A percentile compares a stretch with the other conserved stretches of the same genome.
These are phyloP conservation scores for Gymnodraco acuticeps DNA, from an alignment of 2,797 vertebrate genomes.

Conservation along the genomic window DNA sequence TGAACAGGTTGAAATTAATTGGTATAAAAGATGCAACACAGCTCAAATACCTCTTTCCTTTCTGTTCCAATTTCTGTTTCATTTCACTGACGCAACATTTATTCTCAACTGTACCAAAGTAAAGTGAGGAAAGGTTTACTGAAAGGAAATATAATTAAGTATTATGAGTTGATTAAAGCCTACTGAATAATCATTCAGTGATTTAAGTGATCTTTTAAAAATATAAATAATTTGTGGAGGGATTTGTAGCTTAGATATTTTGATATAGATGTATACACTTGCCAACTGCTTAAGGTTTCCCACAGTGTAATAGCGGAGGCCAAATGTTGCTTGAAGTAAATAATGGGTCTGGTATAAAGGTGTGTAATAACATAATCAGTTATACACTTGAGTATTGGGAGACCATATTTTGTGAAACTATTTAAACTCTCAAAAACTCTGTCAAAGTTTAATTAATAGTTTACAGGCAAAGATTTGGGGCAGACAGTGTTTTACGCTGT, in stretches of 20 bases:
- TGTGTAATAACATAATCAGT: no score
- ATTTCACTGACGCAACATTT: not conserved
- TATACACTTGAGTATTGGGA: no score
- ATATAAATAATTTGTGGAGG: not conserved
- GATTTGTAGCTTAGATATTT: no score
- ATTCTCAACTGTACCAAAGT: not conserved
- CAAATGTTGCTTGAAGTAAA: not conserved
- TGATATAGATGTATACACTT: not conserved
- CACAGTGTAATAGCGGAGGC: not conserved
- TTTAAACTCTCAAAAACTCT: no score
- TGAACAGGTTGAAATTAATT: slow-evolving; percentile 29
- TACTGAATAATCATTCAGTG: not conserved
- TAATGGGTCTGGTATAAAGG: not conserved
- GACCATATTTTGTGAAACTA: no score
- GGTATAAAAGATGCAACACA: not conserved
- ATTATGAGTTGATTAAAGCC: no score
- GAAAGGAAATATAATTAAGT: not conserved
- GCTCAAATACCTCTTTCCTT: not conserved
- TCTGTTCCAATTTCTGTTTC: slow-evolving; percentile 7
- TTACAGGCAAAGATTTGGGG: no score
- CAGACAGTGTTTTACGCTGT: no score
- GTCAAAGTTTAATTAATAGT: no score
- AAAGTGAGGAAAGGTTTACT: not conserved
- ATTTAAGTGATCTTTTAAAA: not conserved
- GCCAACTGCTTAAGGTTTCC: slow-evolving; percentile 2